Evolutionary conservation across 2,797 vertebrate species (phyloP), one percentile per base, ranked within the genome.

Genomic region (Clarias platycephalus): DNA sequence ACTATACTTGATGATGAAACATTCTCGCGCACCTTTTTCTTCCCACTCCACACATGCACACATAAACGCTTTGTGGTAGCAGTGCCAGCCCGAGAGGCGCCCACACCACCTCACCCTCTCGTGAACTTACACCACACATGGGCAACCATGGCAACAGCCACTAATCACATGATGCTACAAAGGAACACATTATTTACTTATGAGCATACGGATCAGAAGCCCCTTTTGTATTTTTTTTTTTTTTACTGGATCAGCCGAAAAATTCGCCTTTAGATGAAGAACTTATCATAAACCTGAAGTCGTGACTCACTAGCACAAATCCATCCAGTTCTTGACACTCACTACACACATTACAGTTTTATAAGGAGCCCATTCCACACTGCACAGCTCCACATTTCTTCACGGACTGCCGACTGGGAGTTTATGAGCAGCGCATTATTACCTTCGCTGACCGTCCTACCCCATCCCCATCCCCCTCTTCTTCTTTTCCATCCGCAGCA

Each of bases 121-220:
- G 34, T 83, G 77, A 86, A 76, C 70, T 75, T 77, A 62, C 77
- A 82, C 77, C 71, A 79, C 88, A 87, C 79, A 16, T 40, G 26
- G 81, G 40, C 26, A 70, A 67, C 71, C 87, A 81, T 85, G 58
- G 81, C 49, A 84, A 88, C 81, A 13, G 62, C 34, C 81, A 75
- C 87, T 74, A 81, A 85, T 85, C 76, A 68, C 85, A 86, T 60
- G 70, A 83, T 24, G 60, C 40, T 62, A 83, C n/a, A 34, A 62
- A 84, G 82, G 64, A 66, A 83, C 71, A 55, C 80, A 84, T 83
- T 81, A 84, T 84, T 76, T 80, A 84, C 72, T 67, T 78, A 75
- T 80, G 81, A 82, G 77, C 60, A 75, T 77, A 26, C 16, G 26
- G 79, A 75, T 58, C 74, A 57, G 26, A 9, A 4, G 9, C 28